phyloP scores from a whole-genome alignment of 2,888 invertebrate genomes.

The Cyaniris semiargus region DNA sequence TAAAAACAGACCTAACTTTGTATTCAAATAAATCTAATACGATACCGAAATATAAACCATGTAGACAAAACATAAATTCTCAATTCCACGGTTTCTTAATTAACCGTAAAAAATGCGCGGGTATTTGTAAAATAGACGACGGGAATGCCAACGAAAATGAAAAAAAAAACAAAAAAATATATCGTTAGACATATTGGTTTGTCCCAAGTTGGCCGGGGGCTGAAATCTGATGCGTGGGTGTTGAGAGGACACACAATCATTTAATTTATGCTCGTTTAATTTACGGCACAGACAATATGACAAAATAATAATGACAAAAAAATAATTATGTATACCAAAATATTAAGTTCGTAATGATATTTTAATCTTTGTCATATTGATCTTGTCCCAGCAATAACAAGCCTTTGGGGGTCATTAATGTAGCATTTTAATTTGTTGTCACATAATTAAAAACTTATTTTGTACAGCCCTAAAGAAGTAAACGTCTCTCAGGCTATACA shows the following conservation, averaged over 20 bases:
- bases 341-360: constrained; percentile 46
- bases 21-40: constrained; percentile 18
- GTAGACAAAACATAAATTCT: constrained; percentile 19
- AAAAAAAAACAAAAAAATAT: constrained; percentile 65
- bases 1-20: neutral
- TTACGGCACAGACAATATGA: constrained; percentile 53
- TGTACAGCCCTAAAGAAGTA: too few species aligned
- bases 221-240: constrained; percentile 73
- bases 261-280: constrained; percentile 51
- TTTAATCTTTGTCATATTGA: constrained; percentile 38
- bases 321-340: constrained; percentile 58
- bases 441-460: too few species aligned
- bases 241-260: constrained; percentile 65
- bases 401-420: too few species aligned
- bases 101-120: constrained; percentile 22
- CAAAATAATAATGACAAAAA: constrained; percentile 62
- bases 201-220: constrained; percentile 78
- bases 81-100: constrained; percentile 20
- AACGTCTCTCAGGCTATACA: too few species aligned
- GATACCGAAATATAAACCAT: neutral
- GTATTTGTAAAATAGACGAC: constrained; percentile 43
- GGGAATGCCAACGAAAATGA: constrained; percentile 55
- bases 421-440: too few species aligned
- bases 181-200: constrained; percentile 80
- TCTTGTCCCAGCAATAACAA: neutral